A percentile compares a stretch with the other conserved stretches of the same genome.
phyloP scores from a whole-genome alignment of 1,140 invertebrate genomes.

The Zophobas morio region DNA sequence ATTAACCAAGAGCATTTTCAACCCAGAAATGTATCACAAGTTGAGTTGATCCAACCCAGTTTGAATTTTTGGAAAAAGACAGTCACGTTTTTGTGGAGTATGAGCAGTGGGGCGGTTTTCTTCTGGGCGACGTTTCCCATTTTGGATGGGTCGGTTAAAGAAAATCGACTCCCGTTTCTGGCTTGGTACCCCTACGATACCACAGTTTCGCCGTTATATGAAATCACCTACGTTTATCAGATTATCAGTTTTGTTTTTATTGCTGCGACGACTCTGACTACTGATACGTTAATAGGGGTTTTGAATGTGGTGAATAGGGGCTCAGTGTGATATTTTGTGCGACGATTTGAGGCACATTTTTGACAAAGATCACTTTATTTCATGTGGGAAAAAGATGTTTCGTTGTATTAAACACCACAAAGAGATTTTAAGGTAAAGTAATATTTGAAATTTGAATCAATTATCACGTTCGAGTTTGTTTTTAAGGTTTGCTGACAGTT shows the following conservation, averaged over 20 bases:
- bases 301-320: neutral
- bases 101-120: neutral
- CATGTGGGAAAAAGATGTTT: no score
- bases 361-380: no score
- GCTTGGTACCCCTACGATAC: neutral
- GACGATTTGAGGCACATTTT: no score
- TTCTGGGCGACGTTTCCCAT: slow-evolving; percentile 7
- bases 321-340: no score
- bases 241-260: neutral
- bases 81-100: neutral
- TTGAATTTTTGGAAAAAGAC: slow-evolving; percentile 8
- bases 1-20: slow-evolving; percentile 1
- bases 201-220: neutral
- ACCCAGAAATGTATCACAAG: neutral
- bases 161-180: neutral
- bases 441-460: no score
- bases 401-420: no score
- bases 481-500: no score
- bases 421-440: no score
- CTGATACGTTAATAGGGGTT: neutral
- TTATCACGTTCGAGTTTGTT: no score
- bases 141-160: neutral
- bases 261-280: neutral
- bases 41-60: neutral
- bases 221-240: neutral